Base-by-base conservation (phyloP, 23 tunicate species). In the Trididemnum clinides region DNA sequence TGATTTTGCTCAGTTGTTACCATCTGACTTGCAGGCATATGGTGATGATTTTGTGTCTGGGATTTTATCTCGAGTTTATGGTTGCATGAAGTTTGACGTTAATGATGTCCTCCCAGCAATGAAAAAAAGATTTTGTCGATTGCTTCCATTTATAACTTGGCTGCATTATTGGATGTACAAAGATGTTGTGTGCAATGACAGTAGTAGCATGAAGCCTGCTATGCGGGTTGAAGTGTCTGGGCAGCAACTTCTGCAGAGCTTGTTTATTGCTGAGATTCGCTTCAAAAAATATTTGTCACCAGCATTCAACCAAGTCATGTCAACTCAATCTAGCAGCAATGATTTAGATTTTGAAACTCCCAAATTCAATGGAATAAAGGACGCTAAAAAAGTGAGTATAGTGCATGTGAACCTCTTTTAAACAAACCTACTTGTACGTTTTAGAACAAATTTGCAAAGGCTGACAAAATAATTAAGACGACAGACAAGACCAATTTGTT, bases 191-290 rank as follows among this genome's bases (percentile, higher is more conserved):
- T 82, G 71, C 25, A 57, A 74, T 39, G 19, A 70, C 1, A 29
- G 19, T 0, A 31, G 35, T 5, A 5, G n/a, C 2, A 7, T 20
- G n/a, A 80, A 82, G 28, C 59, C 94, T 18, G 49, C 90, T 1
- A 85, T 94, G 38, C 38, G 90, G 34, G 66, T 94, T 33, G 38
- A 29, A 7, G 36, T 94, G 64, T 81, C 85, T 25, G 70, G 77
- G 30, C 78, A 94, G 33, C 88, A 89, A 30, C 82, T 94, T 4
- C 69, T 89, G 5, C 90, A 82, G 34, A 89, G 90, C 30, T 62
- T 94, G 12, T 58, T 74, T 27, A 80, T 89, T 23, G 94, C 98
- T 75, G 94, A 94, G 62, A 18, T 94, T 31, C 64, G 98, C n/a
- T 94, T 89, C 57, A 88, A 88, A 12, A 75, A 72, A 0, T 54